Evolutionary conservation across 64 coral and sea anemone species (phyloP).

Genomic region (Platygyra sinensis): DNA sequence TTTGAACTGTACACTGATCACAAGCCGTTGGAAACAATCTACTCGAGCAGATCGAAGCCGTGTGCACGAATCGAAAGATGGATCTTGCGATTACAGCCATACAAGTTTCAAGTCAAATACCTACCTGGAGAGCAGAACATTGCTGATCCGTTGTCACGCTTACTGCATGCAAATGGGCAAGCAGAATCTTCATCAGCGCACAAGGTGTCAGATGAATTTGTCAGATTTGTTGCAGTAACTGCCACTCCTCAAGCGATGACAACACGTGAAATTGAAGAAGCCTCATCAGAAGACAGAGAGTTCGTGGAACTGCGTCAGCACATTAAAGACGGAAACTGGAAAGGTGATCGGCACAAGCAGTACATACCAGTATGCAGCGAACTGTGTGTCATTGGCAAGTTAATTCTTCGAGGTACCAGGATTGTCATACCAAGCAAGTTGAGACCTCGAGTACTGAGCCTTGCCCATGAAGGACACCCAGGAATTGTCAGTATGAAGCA

Average conservation of each 20-base stretch:
- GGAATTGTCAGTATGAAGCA: constrained; percentile 23
- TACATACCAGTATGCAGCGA: constrained; percentile 15
- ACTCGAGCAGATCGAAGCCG: neutral
- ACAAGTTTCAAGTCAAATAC: neutral
- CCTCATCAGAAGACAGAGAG: too few relatives aligned
- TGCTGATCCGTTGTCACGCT: neutral
- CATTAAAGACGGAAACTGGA: too few relatives aligned
- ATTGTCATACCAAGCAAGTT: constrained; percentile 14
- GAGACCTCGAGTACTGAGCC: neutral
- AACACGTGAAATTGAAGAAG: too few relatives aligned
- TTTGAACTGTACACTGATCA: too few relatives aligned
- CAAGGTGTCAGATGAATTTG: neutral
- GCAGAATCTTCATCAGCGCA: neutral
- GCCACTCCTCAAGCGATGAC: neutral
- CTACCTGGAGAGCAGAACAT: constrained; percentile 11
- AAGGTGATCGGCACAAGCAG: neutral
- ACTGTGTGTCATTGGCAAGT: constrained; percentile 17
- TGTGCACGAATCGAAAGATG: constrained; percentile 42
- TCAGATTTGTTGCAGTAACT: neutral
- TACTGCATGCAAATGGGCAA: neutral
- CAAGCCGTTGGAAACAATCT: neutral
- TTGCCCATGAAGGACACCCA: constrained; percentile 12
- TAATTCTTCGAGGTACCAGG: constrained; percentile 12
- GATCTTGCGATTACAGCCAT: neutral
- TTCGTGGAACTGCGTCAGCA: too few relatives aligned